Conservation (phyloP, 1,140 invertebrate genomes). For the Heterodera carotae region DNA sequence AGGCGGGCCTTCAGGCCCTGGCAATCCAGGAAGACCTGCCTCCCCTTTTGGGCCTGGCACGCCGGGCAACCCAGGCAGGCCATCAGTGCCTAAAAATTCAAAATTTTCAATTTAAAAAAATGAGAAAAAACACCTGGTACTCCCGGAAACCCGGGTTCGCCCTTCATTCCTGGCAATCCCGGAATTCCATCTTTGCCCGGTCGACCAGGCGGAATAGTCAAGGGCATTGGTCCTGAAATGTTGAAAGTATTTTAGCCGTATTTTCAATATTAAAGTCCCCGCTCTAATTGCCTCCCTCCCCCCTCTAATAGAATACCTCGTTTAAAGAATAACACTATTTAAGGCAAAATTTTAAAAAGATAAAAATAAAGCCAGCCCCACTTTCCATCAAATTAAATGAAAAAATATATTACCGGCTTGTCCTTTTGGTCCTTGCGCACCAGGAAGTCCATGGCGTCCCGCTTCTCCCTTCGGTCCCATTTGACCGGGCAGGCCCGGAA, state of each 20-base stretch:
- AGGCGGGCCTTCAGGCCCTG: slow-evolving; percentile 46
- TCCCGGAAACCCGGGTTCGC: slow-evolving; percentile 73
- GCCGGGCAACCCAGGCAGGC: slow-evolving; percentile 53
- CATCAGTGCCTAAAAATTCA: slow-evolving; percentile 23
- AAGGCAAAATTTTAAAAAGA: too few species aligned
- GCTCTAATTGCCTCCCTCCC: too few species aligned
- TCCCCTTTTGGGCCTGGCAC: slow-evolving; percentile 53
- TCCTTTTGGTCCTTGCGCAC: slow-evolving; percentile 12
- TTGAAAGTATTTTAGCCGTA: too few species aligned
- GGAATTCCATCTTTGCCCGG: slow-evolving; percentile 69
- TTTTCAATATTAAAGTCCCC: too few species aligned
- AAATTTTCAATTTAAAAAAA: not conserved
- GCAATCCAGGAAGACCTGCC: slow-evolving; percentile 54
- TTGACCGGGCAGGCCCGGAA: slow-evolving; percentile 58
- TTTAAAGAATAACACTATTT: too few species aligned
- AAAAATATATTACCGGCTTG: not conserved
- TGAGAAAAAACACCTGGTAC: slow-evolving; percentile 62
- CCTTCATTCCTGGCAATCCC: slow-evolving; percentile 67
- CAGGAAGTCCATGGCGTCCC: slow-evolving; percentile 34
- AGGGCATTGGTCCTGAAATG: not conserved
- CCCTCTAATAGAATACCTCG: too few species aligned
- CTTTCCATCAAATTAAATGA: too few species aligned
- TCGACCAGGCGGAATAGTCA: slow-evolving; percentile 65
- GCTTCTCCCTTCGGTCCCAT: slow-evolving; percentile 51
- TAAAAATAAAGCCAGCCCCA: too few species aligned